These are phyloP conservation scores for Orchestes rusci DNA, from an alignment of 2,888 invertebrate genomes.

Conservation along the genomic window DNA sequence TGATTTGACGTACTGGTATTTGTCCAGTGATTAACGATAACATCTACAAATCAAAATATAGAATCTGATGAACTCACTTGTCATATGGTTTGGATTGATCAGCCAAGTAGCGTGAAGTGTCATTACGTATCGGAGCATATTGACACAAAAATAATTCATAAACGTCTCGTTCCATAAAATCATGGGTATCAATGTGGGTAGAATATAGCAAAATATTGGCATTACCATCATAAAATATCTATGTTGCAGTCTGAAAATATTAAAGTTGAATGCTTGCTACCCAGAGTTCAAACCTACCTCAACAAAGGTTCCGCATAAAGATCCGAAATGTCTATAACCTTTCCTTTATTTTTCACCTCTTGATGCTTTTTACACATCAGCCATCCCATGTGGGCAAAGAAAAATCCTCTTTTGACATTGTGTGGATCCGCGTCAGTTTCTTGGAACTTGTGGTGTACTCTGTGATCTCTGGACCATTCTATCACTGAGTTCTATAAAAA, in stretches of 20 bases:
- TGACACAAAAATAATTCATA: conserved; percentile 59
- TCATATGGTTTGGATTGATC: conserved; percentile 81
- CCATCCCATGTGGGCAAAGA: conserved; percentile 96
- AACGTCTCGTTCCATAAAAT: conserved; percentile 69
- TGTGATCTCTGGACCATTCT: conserved; percentile 73
- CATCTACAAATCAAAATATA: no score
- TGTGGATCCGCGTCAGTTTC: conserved; percentile 93
- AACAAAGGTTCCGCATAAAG: conserved; percentile 73
- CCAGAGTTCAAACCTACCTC: conserved; percentile 4
- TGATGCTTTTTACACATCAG: conserved; percentile 85
- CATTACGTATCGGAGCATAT: conserved; percentile 68
- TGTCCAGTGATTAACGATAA: no score
- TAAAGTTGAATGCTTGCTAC: not conserved
- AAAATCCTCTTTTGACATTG: conserved; percentile 86
- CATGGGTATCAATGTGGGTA: conserved; percentile 68
- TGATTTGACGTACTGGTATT: no score
- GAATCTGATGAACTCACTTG: conserved; percentile 51
- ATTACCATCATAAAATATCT: conserved; percentile 63
- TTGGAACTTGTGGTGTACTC: conserved; percentile 87
- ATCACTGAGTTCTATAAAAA: conserved; percentile 62
- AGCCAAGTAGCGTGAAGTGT: conserved; percentile 81
- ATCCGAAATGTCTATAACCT: conserved; percentile 78
- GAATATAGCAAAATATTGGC: conserved; percentile 62
- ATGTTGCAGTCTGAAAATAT: conserved; percentile 57
- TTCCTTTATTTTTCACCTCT: conserved; percentile 78